phyloP scores from a whole-genome alignment of 2,888 invertebrate species.

The Stegana nigrithorax region DNA sequence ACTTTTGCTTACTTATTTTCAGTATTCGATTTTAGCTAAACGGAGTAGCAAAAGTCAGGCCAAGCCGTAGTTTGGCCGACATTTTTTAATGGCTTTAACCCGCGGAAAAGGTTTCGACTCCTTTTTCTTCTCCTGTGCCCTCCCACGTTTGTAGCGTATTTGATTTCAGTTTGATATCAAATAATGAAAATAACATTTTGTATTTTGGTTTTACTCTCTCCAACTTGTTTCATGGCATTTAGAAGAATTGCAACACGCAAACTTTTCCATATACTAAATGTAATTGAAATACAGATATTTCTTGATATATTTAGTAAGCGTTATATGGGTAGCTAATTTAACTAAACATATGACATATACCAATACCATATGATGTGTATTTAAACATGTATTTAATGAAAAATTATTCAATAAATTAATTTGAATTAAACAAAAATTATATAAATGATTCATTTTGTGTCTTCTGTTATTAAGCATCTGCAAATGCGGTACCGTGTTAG shows the following conservation, averaged over 20 bases:
- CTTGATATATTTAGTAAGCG: not conserved
- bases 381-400: no score
- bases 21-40: no score
- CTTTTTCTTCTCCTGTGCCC: not conserved
- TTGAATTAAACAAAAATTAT: no score
- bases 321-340: not conserved
- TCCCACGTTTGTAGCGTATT: not conserved
- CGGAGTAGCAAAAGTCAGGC: not conserved
- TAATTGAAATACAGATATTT: not conserved
- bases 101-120: not conserved
- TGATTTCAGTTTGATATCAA: not conserved
- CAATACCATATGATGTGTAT: slow-evolving; percentile 2
- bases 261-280: slow-evolving; percentile 10
- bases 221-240: not conserved
- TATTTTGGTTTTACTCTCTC: not conserved
- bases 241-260: slow-evolving; percentile 1
- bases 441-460: no score
- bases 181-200: not conserved
- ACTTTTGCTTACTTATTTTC: no score
- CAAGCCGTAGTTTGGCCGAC: no score
- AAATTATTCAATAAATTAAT: no score
- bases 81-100: not conserved
- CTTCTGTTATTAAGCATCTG: no score
- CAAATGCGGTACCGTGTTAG: no score
- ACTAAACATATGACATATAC: not conserved